Evolutionary conservation across 2,888 invertebrate species (phyloP), one percentile per base, ranked within the genome.

Genomic region (Stenichneumon culpator): DNA sequence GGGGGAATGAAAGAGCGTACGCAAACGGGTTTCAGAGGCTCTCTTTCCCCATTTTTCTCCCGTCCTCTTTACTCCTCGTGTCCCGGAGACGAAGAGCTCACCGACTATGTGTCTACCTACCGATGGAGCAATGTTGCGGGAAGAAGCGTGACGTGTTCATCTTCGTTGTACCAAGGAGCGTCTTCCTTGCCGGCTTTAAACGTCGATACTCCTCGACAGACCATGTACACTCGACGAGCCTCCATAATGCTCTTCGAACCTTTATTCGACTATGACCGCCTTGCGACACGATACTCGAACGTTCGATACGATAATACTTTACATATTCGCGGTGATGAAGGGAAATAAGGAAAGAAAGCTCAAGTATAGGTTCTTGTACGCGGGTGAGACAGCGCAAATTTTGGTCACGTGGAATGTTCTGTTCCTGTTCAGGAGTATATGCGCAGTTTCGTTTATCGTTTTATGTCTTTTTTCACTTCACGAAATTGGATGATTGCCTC

Each of bases 101-200:
- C 50, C 50, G 54, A 47, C 63, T 36, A 16, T 50, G 47, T 19
- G 36, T 63, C 19, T 50, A 5, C 14, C 22, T 44, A 39, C 54
- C 69, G 36, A 81, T 52, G 69, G 52, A 63, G 63, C 32, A 70
- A 75, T 81, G 60, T 50, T 75, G 60, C 60, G 68, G 75, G 25
- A 75, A 63, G 69, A 81, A 81, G 44, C 69, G 68, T 81, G 81
- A 81, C 75, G 81, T 63, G 75, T 75, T 75, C 81, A 81, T 81
- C 69, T 68, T 60, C 57, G 36, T 78, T 72, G 77, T 82, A 67
- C 14, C 14, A 11, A 16, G 44, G 44, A 60, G 54, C 82, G 57
- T 78, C 39, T 73, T 82, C 57, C 44, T 16, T 11, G 7, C 22
- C 36, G 22, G 32, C 25, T 32, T 52, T 63, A 65, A 63, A 75